Percentiles rank a stretch among this genome's conserved stretches.
Evolutionary conservation across 2,797 vertebrate species (phyloP).

Genomic region (Otus scops): DNA sequence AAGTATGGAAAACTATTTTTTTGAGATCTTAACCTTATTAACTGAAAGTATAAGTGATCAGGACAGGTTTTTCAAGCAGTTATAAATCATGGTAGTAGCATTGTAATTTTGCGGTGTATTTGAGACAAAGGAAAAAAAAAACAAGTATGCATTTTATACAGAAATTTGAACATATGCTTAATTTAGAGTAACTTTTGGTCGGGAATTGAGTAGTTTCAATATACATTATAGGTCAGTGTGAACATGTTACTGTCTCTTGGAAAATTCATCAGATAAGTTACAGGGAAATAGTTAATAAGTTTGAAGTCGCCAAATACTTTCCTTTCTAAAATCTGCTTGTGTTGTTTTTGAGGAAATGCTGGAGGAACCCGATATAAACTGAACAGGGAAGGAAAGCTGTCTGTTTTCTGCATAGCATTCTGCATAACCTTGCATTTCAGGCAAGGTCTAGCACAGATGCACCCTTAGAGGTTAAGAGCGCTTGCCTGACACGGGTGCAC

Average conservation of each 20-base stretch:
- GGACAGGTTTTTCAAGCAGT: neutral
- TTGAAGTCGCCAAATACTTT: neutral
- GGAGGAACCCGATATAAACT: neutral
- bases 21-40: neutral
- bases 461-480: neutral
- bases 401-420: neutral
- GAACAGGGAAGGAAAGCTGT: neutral
- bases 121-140: neutral
- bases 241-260: neutral
- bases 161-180: neutral
- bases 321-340: neutral
- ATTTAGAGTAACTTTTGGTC: neutral
- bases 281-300: neutral
- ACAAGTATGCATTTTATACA: neutral
- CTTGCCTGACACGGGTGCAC: neutral
- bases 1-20: neutral
- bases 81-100: neutral
- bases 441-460: neutral
- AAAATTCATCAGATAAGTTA: neutral
- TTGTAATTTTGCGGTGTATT: neutral
- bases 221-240: neutral
- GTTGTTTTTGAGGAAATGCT: neutral
- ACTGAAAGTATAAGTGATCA: neutral
- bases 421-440: neutral
- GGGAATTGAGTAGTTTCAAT: neutral